Evolutionary conservation across 2,113 vertebrate species (phyloP), one percentile per base, ranked within the genome.

Genomic region (Cairina moschata): DNA sequence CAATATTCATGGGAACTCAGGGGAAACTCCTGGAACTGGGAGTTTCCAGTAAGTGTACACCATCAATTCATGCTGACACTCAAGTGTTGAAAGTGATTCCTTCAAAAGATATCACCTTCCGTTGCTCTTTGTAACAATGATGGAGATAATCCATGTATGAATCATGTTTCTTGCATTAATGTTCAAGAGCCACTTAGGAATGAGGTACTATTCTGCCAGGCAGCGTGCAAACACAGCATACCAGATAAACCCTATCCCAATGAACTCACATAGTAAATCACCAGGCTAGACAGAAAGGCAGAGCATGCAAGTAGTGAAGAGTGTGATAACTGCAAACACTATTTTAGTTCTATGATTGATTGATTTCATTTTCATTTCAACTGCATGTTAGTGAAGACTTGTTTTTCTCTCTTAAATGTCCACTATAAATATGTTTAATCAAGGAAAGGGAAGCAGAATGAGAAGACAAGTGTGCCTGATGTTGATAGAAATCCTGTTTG

Each of bases 401-500:
- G 76, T 31, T 69, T 95, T 91, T 91, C 93, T 93, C 92, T 94
- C 95, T 96, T 95, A 91, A 60, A 86, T 74, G 86, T 94, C 90
- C 68, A 82, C 86, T 96, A 38, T 92, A 96, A 97, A 97, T 94
- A 79, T 72, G 88, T 97, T 97, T 97, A 88, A 95, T 97, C 79
- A 86, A 90, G 86, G 55, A 79, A 95, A 84, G 54, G 69, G 48
- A 96, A 94, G 68, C 80, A 73, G 90, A 94, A 94, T 96, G 85
- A 91, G 83, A 96, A 93, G 93, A 93, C 81, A 91, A 90, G 95
- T 84, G 90, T 90, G 93, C 59, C 83, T 92, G 96, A 96, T 85
- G 69, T 91, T 97, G 97, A 97, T 92, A 96, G 97, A 97, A 97
- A 97, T 93, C 78, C 93, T 97, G 90, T 97, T 97, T 96, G 96